Conservation (phyloP, 2,113 vertebrate species). For the Psilopsiagon aurifrons region DNA sequence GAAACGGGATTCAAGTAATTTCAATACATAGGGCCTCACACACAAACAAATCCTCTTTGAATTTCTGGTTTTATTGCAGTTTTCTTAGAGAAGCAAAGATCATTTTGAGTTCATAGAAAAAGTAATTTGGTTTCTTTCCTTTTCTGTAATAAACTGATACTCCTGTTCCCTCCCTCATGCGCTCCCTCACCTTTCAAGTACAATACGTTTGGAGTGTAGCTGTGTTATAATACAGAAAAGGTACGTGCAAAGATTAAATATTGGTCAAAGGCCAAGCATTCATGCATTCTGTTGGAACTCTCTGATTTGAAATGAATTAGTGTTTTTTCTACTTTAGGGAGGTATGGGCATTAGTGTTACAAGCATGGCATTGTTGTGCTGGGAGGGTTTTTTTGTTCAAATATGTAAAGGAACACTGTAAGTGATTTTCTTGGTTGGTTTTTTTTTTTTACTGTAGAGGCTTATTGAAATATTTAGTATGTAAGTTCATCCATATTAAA, state of each 20-base stretch:
- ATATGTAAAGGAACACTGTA: neutral
- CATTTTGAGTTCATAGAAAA: neutral
- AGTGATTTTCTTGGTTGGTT: neutral
- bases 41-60: neutral
- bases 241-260: neutral
- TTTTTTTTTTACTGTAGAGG: neutral
- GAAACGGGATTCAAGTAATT: neutral
- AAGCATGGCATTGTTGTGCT: neutral
- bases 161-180: neutral
- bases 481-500: neutral
- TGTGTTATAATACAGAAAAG: neutral
- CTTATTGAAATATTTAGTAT: neutral
- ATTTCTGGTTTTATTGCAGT: neutral
- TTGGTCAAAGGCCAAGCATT: neutral
- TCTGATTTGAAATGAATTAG: neutral
- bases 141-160: neutral
- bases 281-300: neutral
- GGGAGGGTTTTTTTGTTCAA: neutral
- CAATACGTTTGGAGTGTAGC: neutral
- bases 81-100: neutral
- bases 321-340: neutral
- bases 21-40: neutral
- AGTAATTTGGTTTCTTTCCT: neutral
- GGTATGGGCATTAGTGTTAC: neutral
- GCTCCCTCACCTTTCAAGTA: neutral